phyloP scores from a whole-genome alignment of 2,888 invertebrate genomes.

The Heliconius hortense region DNA sequence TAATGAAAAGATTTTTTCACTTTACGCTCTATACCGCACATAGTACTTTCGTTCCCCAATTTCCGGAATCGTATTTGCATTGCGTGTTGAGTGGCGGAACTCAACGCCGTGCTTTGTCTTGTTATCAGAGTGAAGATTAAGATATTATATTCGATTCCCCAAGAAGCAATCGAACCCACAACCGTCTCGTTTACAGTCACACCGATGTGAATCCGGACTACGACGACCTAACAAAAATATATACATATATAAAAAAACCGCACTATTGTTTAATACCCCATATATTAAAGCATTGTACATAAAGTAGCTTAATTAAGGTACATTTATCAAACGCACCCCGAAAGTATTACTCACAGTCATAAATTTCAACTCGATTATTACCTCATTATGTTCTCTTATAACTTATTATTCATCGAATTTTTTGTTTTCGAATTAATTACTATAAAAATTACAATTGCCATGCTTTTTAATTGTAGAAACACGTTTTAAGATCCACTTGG shows the following conservation, averaged over 20 bases:
- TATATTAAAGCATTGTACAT: not conserved
- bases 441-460: not conserved
- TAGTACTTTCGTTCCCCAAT: not conserved
- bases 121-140: too few relatives aligned
- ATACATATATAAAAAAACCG: not conserved
- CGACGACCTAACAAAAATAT: too few relatives aligned
- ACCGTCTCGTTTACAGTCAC: too few relatives aligned
- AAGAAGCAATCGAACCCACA: too few relatives aligned
- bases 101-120: too few relatives aligned
- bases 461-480: not conserved
- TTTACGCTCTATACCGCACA: too few relatives aligned
- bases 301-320: conserved; percentile 17
- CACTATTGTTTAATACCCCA: not conserved
- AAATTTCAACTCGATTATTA: conserved; percentile 28
- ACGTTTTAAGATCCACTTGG: not conserved
- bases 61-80: too few relatives aligned
- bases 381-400: conserved; percentile 18
- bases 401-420: not conserved
- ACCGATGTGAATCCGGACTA: too few relatives aligned
- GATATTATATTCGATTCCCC: too few relatives aligned
- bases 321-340: conserved; percentile 18
- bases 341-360: conserved; percentile 14
- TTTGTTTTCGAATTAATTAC: not conserved
- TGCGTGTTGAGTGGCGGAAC: too few relatives aligned
- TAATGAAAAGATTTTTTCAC: too few relatives aligned